Conservation (phyloP, 2,113 vertebrate species). For the Garra rufa region DNA sequence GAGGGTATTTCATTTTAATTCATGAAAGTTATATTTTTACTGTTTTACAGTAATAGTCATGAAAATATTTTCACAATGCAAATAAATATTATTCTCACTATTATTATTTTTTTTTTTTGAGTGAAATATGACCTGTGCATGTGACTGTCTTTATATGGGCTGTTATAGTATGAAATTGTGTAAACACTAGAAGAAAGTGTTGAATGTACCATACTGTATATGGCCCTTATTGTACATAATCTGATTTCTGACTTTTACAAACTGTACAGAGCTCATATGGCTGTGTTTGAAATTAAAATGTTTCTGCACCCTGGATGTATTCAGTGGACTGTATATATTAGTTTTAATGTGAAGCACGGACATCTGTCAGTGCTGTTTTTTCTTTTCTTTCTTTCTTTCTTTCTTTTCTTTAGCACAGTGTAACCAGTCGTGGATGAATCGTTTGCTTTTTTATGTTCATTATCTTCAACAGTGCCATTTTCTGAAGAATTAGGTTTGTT, state of each 20-base stretch:
- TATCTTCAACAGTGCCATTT: conserved; percentile 23
- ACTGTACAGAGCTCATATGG: neutral
- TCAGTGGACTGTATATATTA: conserved; percentile 21
- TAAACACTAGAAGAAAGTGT: conserved; percentile 25
- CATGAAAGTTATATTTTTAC: neutral
- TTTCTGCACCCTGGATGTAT: conserved; percentile 8
- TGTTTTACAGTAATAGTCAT: neutral
- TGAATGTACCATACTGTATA: conserved; percentile 35
- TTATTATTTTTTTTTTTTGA: neutral
- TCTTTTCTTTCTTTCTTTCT: neutral
- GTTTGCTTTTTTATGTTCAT: conserved; percentile 14
- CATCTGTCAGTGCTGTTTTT: neutral
- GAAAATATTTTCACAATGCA: neutral
- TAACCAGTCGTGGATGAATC: neutral
- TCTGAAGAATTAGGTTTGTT: neutral
- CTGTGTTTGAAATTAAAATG: neutral
- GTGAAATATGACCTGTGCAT: neutral
- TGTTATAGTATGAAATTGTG: conserved; percentile 9
- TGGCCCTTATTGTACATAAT: conserved; percentile 12
- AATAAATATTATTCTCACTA: too few species aligned
- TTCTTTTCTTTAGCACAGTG: neutral
- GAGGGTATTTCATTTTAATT: too few species aligned
- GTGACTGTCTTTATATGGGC: neutral
- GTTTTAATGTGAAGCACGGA: conserved; percentile 26
- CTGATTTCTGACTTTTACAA: conserved; percentile 1